These are phyloP conservation scores for Lutjanus argentimaculatus DNA, from an alignment of 2,797 vertebrate genomes.

Conservation along the genomic window DNA sequence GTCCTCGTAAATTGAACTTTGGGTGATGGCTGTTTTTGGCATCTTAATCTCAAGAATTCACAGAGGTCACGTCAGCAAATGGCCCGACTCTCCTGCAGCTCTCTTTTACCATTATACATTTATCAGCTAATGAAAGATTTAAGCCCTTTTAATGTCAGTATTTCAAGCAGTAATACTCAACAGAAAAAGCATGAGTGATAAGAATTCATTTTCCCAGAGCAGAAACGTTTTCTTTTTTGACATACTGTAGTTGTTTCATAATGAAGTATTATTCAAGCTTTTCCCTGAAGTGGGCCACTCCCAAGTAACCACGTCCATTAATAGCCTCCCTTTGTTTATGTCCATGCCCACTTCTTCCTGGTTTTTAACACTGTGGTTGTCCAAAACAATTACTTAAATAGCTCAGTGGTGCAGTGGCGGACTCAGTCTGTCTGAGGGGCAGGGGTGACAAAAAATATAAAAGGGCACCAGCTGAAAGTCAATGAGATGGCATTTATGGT, in stretches of 20 bases:
- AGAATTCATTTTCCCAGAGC: neutral
- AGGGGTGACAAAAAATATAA: too few relatives aligned
- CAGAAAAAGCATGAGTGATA: neutral
- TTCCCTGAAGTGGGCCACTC: neutral
- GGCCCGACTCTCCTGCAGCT: neutral
- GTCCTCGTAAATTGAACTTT: constrained; percentile 13
- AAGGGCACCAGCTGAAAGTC: too few relatives aligned
- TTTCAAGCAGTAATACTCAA: neutral
- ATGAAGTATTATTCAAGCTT: neutral
- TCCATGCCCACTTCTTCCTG: neutral
- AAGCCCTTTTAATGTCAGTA: neutral
- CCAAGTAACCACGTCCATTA: neutral
- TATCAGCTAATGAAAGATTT: neutral
- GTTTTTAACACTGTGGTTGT: constrained; percentile 1
- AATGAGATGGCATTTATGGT: too few relatives aligned
- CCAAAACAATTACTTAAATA: too few relatives aligned
- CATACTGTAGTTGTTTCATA: neutral
- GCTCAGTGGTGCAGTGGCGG: too few relatives aligned
- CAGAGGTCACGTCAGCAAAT: neutral
- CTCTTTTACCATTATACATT: neutral
- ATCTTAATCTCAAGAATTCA: constrained; percentile 9
- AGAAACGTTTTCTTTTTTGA: neutral
- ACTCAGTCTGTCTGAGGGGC: too few relatives aligned
- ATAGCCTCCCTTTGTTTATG: neutral
- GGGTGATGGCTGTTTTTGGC: constrained; percentile 3